Conservation (phyloP, 2,888 invertebrate species). For the Nemoura dubitans region DNA sequence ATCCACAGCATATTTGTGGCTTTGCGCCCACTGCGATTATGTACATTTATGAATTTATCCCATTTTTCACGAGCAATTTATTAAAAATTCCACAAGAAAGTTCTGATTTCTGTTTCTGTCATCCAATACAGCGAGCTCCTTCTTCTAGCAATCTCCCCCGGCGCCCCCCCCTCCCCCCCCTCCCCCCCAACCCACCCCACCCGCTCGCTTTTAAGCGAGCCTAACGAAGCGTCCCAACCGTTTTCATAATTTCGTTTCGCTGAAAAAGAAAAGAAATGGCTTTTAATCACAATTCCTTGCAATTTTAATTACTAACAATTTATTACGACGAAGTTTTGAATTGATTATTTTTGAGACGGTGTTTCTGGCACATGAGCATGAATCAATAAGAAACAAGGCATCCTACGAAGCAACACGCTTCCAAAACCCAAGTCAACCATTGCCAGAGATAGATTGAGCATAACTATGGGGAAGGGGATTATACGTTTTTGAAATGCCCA, state of each 20-base stretch:
- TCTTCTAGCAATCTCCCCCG: not conserved
- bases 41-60: conserved; percentile 33
- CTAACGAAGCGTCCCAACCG: conserved; percentile 40
- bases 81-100: conserved; percentile 35
- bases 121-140: not conserved
- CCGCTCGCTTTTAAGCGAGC: conserved; percentile 40
- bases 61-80: conserved; percentile 40
- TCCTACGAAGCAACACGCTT: no score
- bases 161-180: not conserved
- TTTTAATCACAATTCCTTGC: conserved; percentile 42
- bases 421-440: no score
- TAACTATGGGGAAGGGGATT: no score
- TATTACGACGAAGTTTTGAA: conserved; percentile 49
- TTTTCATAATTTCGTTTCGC: conserved; percentile 41
- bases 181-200: conserved; percentile 47
- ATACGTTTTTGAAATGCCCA: no score
- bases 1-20: no score
- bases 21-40: not conserved
- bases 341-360: conserved; percentile 47
- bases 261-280: conserved; percentile 41
- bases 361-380: conserved; percentile 45
- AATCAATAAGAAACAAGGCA: conserved; percentile 47
- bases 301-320: conserved; percentile 50
- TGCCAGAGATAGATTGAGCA: no score
- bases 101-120: conserved; percentile 42